phyloP scores from a whole-genome alignment of 2,888 invertebrate species.

The Pyrgus malvae region DNA sequence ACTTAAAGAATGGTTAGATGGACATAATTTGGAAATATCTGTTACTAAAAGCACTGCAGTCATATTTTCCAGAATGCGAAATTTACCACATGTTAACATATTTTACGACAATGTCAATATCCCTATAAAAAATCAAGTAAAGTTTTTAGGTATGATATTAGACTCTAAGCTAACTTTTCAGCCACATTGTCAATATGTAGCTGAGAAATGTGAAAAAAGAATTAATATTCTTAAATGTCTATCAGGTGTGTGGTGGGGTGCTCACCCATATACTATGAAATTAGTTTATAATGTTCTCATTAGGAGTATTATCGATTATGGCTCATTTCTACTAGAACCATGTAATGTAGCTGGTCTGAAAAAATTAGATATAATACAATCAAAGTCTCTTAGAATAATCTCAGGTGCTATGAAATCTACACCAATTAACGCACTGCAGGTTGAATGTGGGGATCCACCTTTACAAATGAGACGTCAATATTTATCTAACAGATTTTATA shows the following conservation, averaged over 20 bases:
- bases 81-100: not conserved
- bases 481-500: not conserved
- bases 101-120: not conserved
- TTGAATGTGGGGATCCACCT: constrained; percentile 18
- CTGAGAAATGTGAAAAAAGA: not conserved
- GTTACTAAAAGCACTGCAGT: not conserved
- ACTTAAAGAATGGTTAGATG: not conserved
- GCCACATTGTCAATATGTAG: not conserved
- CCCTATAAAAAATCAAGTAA: not conserved
- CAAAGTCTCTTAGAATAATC: not conserved
- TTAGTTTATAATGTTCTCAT: constrained; percentile 33
- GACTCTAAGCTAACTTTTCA: not conserved
- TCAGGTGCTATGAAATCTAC: constrained; percentile 4
- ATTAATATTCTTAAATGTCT: not conserved
- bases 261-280: constrained; percentile 33
- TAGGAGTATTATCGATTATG: constrained; percentile 26
- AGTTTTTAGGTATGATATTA: not conserved
- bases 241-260: constrained; percentile 26
- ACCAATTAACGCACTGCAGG: constrained; percentile 29
- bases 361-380: not conserved
- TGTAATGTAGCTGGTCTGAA: not conserved
- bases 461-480: constrained; percentile 5
- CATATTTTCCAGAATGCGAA: not conserved
- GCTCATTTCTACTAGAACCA: not conserved
- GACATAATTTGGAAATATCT: not conserved